Evolutionary conservation across 92 coral and sea anemone genomes (phyloP).

Genomic region (Zoanthus solanderi): DNA sequence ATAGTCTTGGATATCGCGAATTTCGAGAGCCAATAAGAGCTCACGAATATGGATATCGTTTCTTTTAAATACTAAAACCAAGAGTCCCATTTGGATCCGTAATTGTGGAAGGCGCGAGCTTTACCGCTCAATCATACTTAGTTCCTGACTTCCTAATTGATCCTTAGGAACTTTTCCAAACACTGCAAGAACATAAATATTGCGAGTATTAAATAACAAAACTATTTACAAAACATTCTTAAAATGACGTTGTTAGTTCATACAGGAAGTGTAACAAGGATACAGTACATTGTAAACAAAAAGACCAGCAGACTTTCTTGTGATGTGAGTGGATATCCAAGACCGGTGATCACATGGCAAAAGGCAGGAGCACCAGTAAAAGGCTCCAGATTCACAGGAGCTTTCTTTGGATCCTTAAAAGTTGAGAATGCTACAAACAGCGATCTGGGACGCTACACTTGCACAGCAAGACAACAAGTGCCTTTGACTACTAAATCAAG

Average conservation of each 20-base stretch:
- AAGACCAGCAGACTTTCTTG: conserved; percentile 23
- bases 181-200: no score
- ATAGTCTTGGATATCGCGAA: no score
- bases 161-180: no score
- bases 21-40: no score
- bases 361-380: neutral
- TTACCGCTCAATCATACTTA: no score
- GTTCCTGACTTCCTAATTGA: no score
- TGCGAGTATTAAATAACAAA: no score
- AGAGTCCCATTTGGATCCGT: no score
- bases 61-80: no score
- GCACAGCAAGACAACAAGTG: conserved; percentile 14
- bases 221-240: no score
- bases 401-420: conserved; percentile 20
- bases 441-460: conserved; percentile 24
- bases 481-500: conserved; percentile 16
- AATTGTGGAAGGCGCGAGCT: no score
- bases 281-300: conserved; percentile 15
- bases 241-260: neutral
- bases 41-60: no score
- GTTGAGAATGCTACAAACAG: conserved; percentile 17
- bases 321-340: conserved; percentile 21
- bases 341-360: conserved; percentile 24
- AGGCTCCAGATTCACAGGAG: conserved; percentile 16
- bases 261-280: conserved; percentile 10